These are phyloP conservation scores for Chymomyza caudatula DNA, from an alignment of 2,888 invertebrate species.

Conservation along the genomic window DNA sequence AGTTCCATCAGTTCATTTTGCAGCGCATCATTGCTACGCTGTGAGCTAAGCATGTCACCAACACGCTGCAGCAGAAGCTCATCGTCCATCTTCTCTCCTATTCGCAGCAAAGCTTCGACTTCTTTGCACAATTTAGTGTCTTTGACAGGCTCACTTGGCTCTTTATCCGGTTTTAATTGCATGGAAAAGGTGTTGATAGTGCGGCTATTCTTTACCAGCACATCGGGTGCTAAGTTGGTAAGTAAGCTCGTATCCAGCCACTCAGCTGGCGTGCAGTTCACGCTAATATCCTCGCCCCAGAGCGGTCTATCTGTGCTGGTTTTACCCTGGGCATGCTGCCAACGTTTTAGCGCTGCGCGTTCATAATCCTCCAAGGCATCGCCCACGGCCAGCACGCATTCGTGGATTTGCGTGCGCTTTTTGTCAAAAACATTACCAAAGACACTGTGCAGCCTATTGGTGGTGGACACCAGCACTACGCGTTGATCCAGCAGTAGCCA, in stretches of 20 bases:
- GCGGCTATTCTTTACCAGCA: slow-evolving; percentile 46
- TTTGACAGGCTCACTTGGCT: neutral
- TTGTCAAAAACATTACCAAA: slow-evolving; percentile 81
- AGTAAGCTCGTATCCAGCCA: slow-evolving; percentile 45
- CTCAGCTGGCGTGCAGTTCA: slow-evolving; percentile 35
- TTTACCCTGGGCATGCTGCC: slow-evolving; percentile 56
- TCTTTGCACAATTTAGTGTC: slow-evolving; percentile 47
- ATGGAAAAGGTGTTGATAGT: slow-evolving; percentile 58
- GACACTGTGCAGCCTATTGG: slow-evolving; percentile 80
- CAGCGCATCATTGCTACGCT: slow-evolving; percentile 83
- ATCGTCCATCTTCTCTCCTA: slow-evolving; percentile 66
- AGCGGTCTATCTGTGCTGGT: slow-evolving; percentile 17
- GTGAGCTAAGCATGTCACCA: slow-evolving; percentile 81
- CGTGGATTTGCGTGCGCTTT: slow-evolving; percentile 81
- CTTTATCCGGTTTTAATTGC: slow-evolving; percentile 44
- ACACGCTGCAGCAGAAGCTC: slow-evolving; percentile 56
- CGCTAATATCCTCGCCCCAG: slow-evolving; percentile 66
- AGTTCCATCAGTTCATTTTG: slow-evolving; percentile 93
- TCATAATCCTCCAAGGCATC: slow-evolving; percentile 79
- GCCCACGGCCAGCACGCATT: slow-evolving; percentile 80
- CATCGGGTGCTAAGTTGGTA: slow-evolving; percentile 64
- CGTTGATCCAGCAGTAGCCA: slow-evolving; percentile 81
- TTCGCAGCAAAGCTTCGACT: slow-evolving; percentile 55
- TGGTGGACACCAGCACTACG: slow-evolving; percentile 81
- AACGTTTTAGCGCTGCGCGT: slow-evolving; percentile 79